A percentile compares a stretch with the other conserved stretches of the same genome.
Evolutionary conservation across 2,113 vertebrate genomes (phyloP).

Genomic region (Haplochromis burtoni): DNA sequence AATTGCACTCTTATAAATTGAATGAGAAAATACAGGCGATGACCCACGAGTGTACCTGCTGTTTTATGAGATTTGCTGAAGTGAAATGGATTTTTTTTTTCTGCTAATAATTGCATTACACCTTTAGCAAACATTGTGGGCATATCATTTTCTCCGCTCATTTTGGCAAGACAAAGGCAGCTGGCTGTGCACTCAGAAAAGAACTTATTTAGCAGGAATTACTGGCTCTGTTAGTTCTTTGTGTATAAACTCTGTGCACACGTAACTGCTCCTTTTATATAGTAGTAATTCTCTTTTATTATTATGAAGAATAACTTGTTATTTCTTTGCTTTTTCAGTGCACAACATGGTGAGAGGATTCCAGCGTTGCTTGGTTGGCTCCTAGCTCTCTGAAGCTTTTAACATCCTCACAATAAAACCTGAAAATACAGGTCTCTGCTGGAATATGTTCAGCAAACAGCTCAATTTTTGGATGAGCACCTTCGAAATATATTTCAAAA

Average conservation of each 20-base stretch:
- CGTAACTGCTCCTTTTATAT: not conserved
- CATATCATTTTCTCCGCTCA: not conserved
- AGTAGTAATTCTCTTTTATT: not conserved
- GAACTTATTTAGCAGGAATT: not conserved
- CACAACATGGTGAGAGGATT: not conserved
- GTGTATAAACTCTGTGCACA: not conserved
- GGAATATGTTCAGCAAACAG: conserved; percentile 4
- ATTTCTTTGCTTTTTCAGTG: conserved; percentile 17
- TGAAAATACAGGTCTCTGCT: not conserved
- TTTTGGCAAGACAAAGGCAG: not conserved
- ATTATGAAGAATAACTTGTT: not conserved
- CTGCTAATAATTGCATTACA: conserved; percentile 24
- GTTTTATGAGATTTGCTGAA: conserved; percentile 38
- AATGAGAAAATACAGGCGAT: not conserved
- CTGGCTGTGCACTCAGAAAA: not conserved
- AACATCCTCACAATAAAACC: not conserved
- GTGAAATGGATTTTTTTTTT: conserved; percentile 13
- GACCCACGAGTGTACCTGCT: not conserved
- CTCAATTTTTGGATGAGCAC: not conserved
- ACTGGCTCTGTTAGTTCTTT: not conserved
- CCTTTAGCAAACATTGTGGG: not conserved
- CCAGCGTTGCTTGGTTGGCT: not conserved
- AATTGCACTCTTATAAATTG: conserved; percentile 4
- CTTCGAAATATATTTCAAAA: not conserved
- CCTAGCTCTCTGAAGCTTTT: not conserved